Percentiles rank a stretch among this genome's conserved stretches.
Evolutionary conservation across 1,140 invertebrate species (phyloP).

Genomic region (Macrostomum lignano): DNA sequence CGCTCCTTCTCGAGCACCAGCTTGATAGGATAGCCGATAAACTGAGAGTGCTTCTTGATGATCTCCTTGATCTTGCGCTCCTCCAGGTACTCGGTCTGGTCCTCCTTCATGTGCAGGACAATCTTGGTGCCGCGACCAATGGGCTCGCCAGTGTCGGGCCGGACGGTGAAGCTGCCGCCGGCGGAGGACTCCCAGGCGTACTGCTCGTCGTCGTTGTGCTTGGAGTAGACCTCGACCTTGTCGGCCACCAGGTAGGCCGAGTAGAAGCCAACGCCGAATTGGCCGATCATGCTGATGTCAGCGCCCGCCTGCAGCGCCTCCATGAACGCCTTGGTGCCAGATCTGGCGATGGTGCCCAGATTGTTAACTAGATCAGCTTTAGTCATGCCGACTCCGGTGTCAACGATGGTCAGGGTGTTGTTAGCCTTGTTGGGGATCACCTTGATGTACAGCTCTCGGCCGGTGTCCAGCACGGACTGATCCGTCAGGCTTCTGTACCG

Average conservation of each 20-base stretch:
- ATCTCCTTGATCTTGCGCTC: conserved; percentile 78
- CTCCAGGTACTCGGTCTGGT: conserved; percentile 61
- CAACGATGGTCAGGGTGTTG: conserved; percentile 58
- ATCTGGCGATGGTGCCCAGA: conserved; percentile 75
- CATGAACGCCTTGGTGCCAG: conserved; percentile 84
- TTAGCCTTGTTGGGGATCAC: conserved; percentile 64
- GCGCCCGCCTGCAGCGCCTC: conserved; percentile 55
- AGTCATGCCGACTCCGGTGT: conserved; percentile 82
- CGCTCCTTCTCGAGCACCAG: conserved; percentile 32
- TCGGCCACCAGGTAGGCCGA: conserved; percentile 86
- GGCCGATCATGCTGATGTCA: conserved; percentile 83
- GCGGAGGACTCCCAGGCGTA: conserved; percentile 75
- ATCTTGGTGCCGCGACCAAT: conserved; percentile 62
- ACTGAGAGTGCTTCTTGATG: conserved; percentile 94
- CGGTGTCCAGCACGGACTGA: conserved; percentile 29
- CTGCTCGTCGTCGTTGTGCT: conserved; percentile 75
- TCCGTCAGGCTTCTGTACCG: conserved; percentile 64
- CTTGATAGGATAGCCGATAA: conserved; percentile 94
- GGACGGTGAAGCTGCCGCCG: conserved; percentile 63
- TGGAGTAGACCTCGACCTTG: conserved; percentile 61
- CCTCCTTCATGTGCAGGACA: conserved; percentile 59
- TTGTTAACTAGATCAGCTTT: conserved; percentile 81
- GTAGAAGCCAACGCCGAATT: conserved; percentile 91
- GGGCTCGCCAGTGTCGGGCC: conserved; percentile 38
- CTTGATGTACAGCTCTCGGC: conserved; percentile 47